A percentile compares a stretch with the other conserved stretches of the same genome.
Conservation (phyloP, 2,113 vertebrate genomes). For the Peromyscus leucopus region DNA sequence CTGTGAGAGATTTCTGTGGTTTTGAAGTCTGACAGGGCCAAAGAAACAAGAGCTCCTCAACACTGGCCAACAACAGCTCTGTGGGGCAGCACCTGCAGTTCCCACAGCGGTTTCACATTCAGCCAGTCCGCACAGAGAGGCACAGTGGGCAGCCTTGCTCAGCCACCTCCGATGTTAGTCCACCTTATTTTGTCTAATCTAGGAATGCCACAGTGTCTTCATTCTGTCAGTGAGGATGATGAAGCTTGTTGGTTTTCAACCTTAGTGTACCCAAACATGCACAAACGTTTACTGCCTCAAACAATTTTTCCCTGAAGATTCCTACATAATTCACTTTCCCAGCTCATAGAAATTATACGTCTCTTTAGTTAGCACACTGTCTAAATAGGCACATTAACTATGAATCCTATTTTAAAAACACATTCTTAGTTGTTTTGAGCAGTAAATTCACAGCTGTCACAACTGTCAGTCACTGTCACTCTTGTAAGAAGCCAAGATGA, state of each 20-base stretch:
- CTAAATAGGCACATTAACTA: conserved; percentile 11
- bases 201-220: neutral
- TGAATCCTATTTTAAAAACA: conserved; percentile 33
- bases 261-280: neutral
- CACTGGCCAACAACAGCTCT: fast-evolving
- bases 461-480: conserved; percentile 6
- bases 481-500: neutral
- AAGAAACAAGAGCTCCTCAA: neutral
- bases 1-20: neutral
- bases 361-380: conserved; percentile 1
- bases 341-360: neutral
- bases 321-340: conserved; percentile 20
- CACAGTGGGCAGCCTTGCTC: neutral
- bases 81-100: neutral
- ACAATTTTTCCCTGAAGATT: neutral
- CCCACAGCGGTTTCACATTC: neutral
- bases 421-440: conserved; percentile 41
- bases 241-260: neutral
- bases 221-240: neutral
- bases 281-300: conserved; percentile 15
- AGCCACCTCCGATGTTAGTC: neutral
- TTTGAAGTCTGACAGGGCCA: neutral
- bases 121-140: neutral
- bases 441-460: conserved; percentile 36
- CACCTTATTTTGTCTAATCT: neutral